Percentiles rank a stretch among this genome's conserved stretches.
Conservation (phyloP, 2,113 vertebrate species). For the Polypterus senegalus region DNA sequence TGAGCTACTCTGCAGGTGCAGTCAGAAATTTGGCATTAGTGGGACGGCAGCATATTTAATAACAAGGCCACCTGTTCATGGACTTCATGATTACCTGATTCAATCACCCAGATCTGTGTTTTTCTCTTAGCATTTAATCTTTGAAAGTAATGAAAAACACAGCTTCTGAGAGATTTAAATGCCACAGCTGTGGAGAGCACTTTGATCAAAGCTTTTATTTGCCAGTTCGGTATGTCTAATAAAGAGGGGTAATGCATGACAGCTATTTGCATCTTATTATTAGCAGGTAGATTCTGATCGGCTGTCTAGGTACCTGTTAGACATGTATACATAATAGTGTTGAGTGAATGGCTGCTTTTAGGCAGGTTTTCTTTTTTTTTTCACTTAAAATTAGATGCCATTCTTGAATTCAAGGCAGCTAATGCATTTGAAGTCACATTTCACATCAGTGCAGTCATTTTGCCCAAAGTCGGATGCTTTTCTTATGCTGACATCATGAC, state of each 20-base stretch:
- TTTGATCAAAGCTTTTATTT: slow-evolving; percentile 33
- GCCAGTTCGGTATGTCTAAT: slow-evolving; percentile 28
- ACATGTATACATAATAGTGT: neutral
- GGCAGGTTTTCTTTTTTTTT: neutral
- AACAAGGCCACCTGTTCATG: slow-evolving; percentile 42
- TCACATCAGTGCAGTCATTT: too few species aligned
- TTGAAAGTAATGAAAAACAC: slow-evolving; percentile 33
- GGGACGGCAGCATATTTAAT: slow-evolving; percentile 37
- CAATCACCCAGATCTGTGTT: slow-evolving; percentile 32
- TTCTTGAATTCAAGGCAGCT: too few species aligned
- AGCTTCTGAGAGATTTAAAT: slow-evolving; percentile 27
- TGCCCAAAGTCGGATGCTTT: too few species aligned
- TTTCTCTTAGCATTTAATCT: slow-evolving; percentile 35
- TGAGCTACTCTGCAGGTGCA: slow-evolving; percentile 19
- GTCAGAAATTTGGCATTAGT: slow-evolving; percentile 27
- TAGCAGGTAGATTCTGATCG: too few species aligned
- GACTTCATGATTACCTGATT: slow-evolving; percentile 34
- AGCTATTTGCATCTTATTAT: slow-evolving; percentile 6
- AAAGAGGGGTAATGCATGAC: slow-evolving; percentile 1
- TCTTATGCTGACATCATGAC: too few species aligned
- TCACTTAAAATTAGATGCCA: too few species aligned
- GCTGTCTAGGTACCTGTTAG: too few species aligned
- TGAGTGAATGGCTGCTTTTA: neutral
- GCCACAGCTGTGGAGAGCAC: slow-evolving; percentile 25
- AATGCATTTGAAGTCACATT: too few species aligned